Evolutionary conservation across 2,888 invertebrate genomes (phyloP), one percentile per base, ranked within the genome.

Genomic region (Cybosia mesomella): DNA sequence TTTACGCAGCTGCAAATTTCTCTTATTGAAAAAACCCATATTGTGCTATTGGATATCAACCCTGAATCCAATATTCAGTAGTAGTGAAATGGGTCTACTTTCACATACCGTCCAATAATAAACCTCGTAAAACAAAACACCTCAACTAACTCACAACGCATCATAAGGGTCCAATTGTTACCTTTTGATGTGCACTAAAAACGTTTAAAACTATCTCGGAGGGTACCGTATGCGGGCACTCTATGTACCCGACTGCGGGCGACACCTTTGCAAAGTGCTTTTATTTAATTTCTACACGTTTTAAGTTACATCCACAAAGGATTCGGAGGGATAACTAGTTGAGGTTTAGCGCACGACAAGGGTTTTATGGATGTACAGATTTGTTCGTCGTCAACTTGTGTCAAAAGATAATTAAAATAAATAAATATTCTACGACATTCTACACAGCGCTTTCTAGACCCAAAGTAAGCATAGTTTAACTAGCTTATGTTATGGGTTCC

Each of bases 211-310:
- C 83, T 80, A 83, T 79, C 67, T 64, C 71, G 59, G 75, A 79
- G 84, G 81, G 83, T 79, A 71, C 70, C 64, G 64, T 58, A 87
- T 87, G 87, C 87, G 87, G 87, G 87, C 71, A 55, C 79, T 80
- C 74, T 87, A 80, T 82, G 75, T 73, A 73, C 76, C 80, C 74
- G 75, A 74, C 83, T 89, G 91, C 89, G 92, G 89, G 89, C 89
- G 89, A 89, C 92, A 92, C 92, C 92, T 92, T 91, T 81, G 86
- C 87, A 89, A 89, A 91, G 89, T 85, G 88, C 87, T 91, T 87
- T 90, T 92, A 92, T 92, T 92, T 92, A 90, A 92, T 92, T 93
- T 91, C 86, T 85, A 85, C 82, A 85, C 89, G 85, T 89, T 90
- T 89, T 87, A 89, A 85, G 87, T 87, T 84, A 83, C 86, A 75